Evolutionary conservation across 1,140 invertebrate genomes (phyloP), one percentile per base, ranked within the genome.

Genomic region (Melanaphis sacchari): DNA sequence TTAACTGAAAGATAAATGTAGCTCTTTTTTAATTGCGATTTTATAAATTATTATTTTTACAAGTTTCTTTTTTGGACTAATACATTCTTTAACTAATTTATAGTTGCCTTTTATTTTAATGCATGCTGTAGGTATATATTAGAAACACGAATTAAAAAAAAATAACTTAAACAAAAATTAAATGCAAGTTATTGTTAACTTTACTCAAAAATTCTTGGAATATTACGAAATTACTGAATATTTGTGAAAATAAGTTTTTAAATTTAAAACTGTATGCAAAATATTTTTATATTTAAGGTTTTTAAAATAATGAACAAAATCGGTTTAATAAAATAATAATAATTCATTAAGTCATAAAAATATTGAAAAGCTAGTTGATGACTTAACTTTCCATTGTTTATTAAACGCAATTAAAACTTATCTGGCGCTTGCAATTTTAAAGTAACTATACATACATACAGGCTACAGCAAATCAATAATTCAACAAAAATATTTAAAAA

Each of bases 1-100:
- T 82, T 84, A 84, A 84, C 82, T 40, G 40, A 40, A 84, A 84
- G 38, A 84, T 38, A 84, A 84, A 84, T 84, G 82, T 41, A 84
- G 40, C 38, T 40, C 9, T 84, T 84, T 84, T 84, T 84, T 84
- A 40, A 84, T 84, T 84, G 26, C 82, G 24, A 40, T 40, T 84
- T 24, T 66, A 66, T 24, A 40, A 84, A 84, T 84, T 41, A 84
- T 84, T 82, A 82, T 82, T 82, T 82, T 36, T 82, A 38, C 59
- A 82, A 82, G 76, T 38, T 81, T 82, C 22, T 82, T 82, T 31
- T 38, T 40, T 22, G 9, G 59, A n/a, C 59, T 66, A 66, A 59
- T 66, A 66, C 59, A 66, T 66, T 66, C 59, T 66, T 66, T 11
- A 66, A 66, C 3, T 66, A 66, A 66, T 66, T 66, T n/a, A 66